Base-by-base conservation (phyloP, 2,797 vertebrate species). In the Tapirus indicus region DNA sequence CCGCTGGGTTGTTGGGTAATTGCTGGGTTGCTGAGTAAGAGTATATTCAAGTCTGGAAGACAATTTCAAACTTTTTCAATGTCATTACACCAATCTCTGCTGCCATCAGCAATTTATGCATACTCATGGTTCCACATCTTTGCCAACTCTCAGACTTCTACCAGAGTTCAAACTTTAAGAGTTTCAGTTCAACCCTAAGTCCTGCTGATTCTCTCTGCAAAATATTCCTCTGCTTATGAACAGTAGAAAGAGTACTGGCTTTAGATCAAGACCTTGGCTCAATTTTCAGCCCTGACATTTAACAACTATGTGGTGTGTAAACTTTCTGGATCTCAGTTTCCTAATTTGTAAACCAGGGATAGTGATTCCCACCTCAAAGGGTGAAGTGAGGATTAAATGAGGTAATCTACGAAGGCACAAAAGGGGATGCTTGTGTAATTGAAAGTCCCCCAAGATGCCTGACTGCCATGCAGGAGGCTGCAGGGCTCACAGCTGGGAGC, bases 371-470 rank as follows among this genome's bases (percentile, higher is more conserved):
- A n/a, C 21, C 86, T 35, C 32, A 17, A 18, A 83, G 79, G 56
- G 2, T 52, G 9, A 78, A 18, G 62, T 14, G 52, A n/a, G 80
- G 72, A 16, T 4, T 41, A 32, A 25, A 16, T 4, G 16, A 54
- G 47, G 32, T 23, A 44, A 21, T 0, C 32, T 17, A 2, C 0
- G 2, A n/a, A 29, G 27, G 32, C 60, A 83, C 64, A 29, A 35
- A 17, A 16, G 85, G 29, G 25, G 47, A 35, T 0, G 23, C 66
- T 29, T 7, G 60, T 38, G 82, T 27, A 29, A 14, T 0, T 2
- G 2, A 1, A 3, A 17, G 58, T 11, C 52, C 20, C 23, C 41
- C 54, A 5, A 9, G 47, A 12, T 0, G 20, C 58, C 23, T 5
- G 4, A 16, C 54, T 49, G 27, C 35, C 56, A 41, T 3, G 1